These are phyloP conservation scores for Alligator sinensis DNA, from an alignment of 2,113 vertebrate species.

Conservation along the genomic window DNA sequence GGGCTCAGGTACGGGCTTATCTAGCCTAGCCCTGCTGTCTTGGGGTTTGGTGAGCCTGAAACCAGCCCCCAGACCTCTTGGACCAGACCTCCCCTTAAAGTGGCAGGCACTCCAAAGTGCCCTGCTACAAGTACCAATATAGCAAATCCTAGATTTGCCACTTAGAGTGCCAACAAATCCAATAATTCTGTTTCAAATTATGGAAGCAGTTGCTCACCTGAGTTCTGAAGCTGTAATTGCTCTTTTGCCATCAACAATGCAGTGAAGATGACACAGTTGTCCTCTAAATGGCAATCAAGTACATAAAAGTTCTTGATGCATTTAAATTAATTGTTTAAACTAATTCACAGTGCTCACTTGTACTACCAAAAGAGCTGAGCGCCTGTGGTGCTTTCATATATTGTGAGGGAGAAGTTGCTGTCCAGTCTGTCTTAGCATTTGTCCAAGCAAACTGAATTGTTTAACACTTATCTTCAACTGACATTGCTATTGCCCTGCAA, in stretches of 20 bases:
- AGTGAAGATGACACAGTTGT: background rate
- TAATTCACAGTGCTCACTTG: background rate
- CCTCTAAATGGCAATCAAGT: constrained; percentile 77
- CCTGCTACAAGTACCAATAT: background rate
- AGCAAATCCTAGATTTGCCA: background rate
- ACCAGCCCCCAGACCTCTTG: no score
- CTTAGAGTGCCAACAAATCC: background rate
- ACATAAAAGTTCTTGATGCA: constrained; percentile 31
- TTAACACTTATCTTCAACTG: background rate
- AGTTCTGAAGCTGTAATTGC: accelerated
- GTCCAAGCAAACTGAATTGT: background rate
- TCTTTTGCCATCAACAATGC: background rate
- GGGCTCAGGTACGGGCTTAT: no score
- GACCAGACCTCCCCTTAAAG: no score
- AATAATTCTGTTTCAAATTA: background rate
- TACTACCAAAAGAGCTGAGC: background rate
- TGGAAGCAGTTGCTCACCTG: background rate
- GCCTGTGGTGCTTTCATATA: accelerated
- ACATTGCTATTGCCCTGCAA: no score
- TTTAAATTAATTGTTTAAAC: background rate
- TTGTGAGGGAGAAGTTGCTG: background rate
- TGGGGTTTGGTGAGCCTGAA: no score
- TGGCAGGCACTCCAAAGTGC: no score
- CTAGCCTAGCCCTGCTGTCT: no score
- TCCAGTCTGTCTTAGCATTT: background rate